These are phyloP conservation scores for Melinaea marsaeus DNA, from an alignment of 2,888 invertebrate genomes.

Conservation along the genomic window DNA sequence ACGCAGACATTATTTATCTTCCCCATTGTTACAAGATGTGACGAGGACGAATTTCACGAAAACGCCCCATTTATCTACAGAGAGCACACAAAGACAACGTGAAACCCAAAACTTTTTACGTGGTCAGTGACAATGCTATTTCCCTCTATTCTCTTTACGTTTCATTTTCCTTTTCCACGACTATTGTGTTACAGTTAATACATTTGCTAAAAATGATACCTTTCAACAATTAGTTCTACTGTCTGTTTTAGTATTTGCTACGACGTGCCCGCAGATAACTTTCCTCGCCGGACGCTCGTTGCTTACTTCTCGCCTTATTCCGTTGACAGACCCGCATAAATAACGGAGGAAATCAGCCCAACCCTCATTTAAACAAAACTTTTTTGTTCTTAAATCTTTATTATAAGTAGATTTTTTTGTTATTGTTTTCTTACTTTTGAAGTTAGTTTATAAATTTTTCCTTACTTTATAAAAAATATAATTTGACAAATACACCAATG, in stretches of 20 bases:
- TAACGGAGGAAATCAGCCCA: slow-evolving; percentile 50
- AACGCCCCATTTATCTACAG: slow-evolving; percentile 73
- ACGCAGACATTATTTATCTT: slow-evolving; percentile 75
- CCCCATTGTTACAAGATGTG: slow-evolving; percentile 72
- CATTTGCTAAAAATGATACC: slow-evolving; percentile 7
- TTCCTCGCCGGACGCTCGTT: slow-evolving; percentile 51
- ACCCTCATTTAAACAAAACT: slow-evolving; percentile 45
- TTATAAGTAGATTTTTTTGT: slow-evolving; percentile 25
- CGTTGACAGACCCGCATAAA: slow-evolving; percentile 71
- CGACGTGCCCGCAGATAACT: slow-evolving; percentile 68
- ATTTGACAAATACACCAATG: neutral
- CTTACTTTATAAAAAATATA: no score
- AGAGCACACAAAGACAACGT: slow-evolving; percentile 70
- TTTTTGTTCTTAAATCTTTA: slow-evolving; percentile 39
- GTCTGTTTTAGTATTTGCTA: slow-evolving; percentile 61
- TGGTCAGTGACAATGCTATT: slow-evolving; percentile 74
- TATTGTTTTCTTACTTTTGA: neutral
- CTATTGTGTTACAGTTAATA: slow-evolving; percentile 54
- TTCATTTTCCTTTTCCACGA: slow-evolving; percentile 61
- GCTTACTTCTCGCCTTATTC: slow-evolving; percentile 64
- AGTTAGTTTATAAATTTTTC: neutral
- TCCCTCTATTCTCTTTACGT: slow-evolving; percentile 69
- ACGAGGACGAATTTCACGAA: slow-evolving; percentile 75
- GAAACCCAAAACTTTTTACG: slow-evolving; percentile 76
- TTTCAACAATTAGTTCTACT: slow-evolving; percentile 40